Evolutionary conservation across 2,888 invertebrate species (phyloP).

Genomic region (Folsomia manolachei): DNA sequence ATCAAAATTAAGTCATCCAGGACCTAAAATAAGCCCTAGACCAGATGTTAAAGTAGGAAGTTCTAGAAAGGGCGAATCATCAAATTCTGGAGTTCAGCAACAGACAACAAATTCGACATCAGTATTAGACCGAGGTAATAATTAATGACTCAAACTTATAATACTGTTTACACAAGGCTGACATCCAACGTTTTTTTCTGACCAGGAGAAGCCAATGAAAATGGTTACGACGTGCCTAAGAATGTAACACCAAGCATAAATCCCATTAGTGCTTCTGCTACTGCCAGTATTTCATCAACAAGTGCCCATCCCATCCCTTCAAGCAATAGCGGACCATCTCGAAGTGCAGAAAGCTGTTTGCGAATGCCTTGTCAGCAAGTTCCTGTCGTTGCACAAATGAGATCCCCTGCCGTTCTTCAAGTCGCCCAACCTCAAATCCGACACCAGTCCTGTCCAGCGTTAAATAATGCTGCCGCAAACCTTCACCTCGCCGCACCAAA

Average conservation of each 20-base stretch:
- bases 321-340: neutral
- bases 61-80: neutral
- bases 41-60: neutral
- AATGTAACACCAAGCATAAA: too few species aligned
- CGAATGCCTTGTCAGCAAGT: conserved; percentile 1
- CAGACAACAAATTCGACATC: neutral
- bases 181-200: too few species aligned
- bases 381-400: neutral
- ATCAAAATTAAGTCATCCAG: neutral
- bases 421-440: conserved; percentile 32
- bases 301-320: neutral
- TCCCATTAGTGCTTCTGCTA: neutral
- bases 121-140: conserved; percentile 14
- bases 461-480: conserved; percentile 35
- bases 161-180: too few species aligned
- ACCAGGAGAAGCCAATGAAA: conserved; percentile 33
- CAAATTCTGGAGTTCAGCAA: neutral
- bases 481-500: conserved; percentile 42
- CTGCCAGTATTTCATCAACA: neutral
- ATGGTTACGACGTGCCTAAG: conserved; percentile 43
- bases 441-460: conserved; percentile 49
- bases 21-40: neutral
- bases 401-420: conserved; percentile 12
- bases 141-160: too few species aligned
- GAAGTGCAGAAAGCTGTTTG: neutral